Base-by-base conservation (phyloP, 2,888 invertebrate genomes). In the Lasioglossum marginatum region DNA sequence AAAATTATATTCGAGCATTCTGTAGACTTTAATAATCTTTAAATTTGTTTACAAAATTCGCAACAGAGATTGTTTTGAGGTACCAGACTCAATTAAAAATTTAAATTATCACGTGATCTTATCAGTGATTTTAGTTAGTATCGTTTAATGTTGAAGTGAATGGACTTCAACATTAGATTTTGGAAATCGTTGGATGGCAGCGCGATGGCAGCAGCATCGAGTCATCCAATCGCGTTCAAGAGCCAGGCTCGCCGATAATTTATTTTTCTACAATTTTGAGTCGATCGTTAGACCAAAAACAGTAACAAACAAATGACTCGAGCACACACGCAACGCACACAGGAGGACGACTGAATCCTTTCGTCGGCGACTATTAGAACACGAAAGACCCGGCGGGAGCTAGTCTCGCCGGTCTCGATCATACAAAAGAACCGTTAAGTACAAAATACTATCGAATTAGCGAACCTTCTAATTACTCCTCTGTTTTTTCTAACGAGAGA, bases 231-330 rank as follows among this genome's bases (percentile, higher is more conserved):
- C 66, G 31, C 34, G 66, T 37, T 40, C 48, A 40, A 66, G 72
- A 77, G 60, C 77, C n/a, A 45, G 68, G 66, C 34, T 92, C 92
- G 87, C 87, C 72, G 90, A 93, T 81, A 90, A 92, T 93, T 94
- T 94, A 94, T 94, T 94, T 94, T 94, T 94, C 92, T 94, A 94
- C 92, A 91, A 52, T 79, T 68, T 88, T 91, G 92, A 90, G 92
- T 91, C 93, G 89, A 91, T 89, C 89, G 88, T 40, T 90, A 91
- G 89, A 91, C 90, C 83, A 82, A 85, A 77, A 43, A 16, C 16
- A 63, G 31, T 14, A 63, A 63, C 63, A 63, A 66, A 60, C 60
- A 27, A 60, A 81, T 82, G 75, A 86, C 81, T 87, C 88, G 82
- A 81, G 63, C 88, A 84, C 76, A 88, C 81, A 66, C 34, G 73